These are phyloP conservation scores for Cosmia pyralina DNA, from an alignment of 2,888 invertebrate genomes.

Conservation along the genomic window DNA sequence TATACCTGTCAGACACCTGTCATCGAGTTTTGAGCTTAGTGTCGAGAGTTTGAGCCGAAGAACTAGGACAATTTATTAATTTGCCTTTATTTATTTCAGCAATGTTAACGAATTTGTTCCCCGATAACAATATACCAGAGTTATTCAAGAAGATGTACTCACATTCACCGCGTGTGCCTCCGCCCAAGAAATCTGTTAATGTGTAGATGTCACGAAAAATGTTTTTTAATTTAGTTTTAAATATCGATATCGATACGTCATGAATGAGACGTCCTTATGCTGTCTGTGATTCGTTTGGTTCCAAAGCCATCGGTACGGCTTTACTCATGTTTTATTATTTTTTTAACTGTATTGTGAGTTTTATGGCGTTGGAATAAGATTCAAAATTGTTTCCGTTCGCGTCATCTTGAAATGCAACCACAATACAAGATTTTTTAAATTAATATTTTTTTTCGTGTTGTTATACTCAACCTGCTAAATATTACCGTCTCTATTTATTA, in stretches of 20 bases:
- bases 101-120: constrained; percentile 93
- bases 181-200: constrained; percentile 80
- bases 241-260: constrained; percentile 8
- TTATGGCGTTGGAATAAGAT: not conserved
- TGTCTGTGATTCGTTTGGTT: constrained; percentile 17
- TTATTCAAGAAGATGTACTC: constrained; percentile 94
- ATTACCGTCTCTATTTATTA: constrained; percentile 19
- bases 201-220: constrained; percentile 59
- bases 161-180: constrained; percentile 88
- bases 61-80: not conserved
- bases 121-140: constrained; percentile 93
- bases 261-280: constrained; percentile 2
- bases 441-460: not conserved
- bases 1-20: not conserved
- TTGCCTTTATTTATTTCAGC: constrained; percentile 65
- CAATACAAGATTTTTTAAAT: not conserved
- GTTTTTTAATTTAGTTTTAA: constrained; percentile 5
- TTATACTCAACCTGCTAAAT: not conserved
- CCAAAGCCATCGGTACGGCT: constrained; percentile 8
- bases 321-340: constrained; percentile 24
- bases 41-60: not conserved
- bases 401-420: not conserved
- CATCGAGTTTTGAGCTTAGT: not conserved
- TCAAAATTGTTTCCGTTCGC: constrained; percentile 5
- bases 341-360: constrained; percentile 13